Evolutionary conservation across 2,797 vertebrate genomes (phyloP).

Genomic region (Girardinus metallicus): DNA sequence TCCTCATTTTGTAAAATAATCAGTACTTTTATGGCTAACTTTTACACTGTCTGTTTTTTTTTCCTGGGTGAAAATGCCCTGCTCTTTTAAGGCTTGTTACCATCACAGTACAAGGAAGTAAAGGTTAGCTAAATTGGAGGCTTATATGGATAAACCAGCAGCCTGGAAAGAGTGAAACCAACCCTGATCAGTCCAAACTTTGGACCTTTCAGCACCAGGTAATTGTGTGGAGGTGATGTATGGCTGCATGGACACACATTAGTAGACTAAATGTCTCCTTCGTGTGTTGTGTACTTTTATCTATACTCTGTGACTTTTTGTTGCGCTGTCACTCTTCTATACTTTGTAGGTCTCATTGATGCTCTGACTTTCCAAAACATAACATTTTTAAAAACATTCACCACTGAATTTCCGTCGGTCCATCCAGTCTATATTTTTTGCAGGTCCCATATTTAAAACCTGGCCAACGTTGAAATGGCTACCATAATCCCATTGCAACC

Average conservation of each 20-base stretch:
- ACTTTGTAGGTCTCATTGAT: not conserved
- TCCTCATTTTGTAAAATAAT: not conserved
- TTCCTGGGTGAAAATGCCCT: not conserved
- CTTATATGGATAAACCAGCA: slow-evolving; percentile 4
- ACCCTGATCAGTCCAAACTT: not conserved
- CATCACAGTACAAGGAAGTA: not conserved
- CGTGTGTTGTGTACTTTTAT: not conserved
- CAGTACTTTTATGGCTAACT: not conserved
- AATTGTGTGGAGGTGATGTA: slow-evolving; percentile 10
- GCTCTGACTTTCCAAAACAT: not conserved
- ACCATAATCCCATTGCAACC: not conserved
- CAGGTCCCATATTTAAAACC: not conserved
- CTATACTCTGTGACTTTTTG: not conserved
- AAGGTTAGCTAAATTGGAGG: not conserved
- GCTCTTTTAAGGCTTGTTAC: not conserved
- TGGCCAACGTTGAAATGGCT: not conserved
- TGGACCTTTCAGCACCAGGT: not conserved
- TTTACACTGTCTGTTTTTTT: not conserved
- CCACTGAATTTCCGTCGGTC: not conserved
- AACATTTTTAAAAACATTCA: not conserved
- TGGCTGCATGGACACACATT: not conserved
- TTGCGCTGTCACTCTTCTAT: not conserved
- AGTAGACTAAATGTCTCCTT: not conserved
- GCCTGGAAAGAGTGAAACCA: not conserved
- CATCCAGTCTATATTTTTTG: not conserved